Conservation (phyloP, 2,888 invertebrate genomes). For the Andrena praecox region DNA sequence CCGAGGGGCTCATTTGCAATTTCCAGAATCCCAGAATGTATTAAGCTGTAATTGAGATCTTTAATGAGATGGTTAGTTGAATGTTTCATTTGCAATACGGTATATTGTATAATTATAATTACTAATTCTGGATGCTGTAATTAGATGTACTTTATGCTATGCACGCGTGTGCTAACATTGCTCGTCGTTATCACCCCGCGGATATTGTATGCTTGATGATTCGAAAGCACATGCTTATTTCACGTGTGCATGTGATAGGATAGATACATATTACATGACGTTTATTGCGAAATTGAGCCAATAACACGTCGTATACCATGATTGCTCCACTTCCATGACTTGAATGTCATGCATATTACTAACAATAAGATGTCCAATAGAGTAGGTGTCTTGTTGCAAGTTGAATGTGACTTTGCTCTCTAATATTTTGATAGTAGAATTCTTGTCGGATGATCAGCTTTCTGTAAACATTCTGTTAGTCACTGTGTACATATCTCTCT, state of each 20-base stretch:
- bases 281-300: background rate
- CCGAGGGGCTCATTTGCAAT: too few relatives aligned
- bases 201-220: background rate
- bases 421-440: background rate
- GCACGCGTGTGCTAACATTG: conserved; percentile 1
- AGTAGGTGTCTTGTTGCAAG: background rate
- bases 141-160: background rate
- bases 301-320: background rate
- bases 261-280: background rate
- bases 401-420: background rate
- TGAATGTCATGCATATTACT: background rate
- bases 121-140: background rate
- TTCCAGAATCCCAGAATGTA: too few relatives aligned
- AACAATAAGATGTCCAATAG: background rate
- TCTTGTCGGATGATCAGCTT: background rate
- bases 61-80: too few relatives aligned
- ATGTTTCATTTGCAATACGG: too few relatives aligned
- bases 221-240: background rate
- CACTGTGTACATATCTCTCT: too few relatives aligned
- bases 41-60: too few relatives aligned
- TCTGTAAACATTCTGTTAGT: too few relatives aligned
- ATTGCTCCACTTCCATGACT: background rate
- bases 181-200: background rate
- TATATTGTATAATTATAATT: background rate
- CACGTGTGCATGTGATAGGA: background rate